Conservation (phyloP, 2,113 vertebrate species). For the Etheostoma spectabile region DNA sequence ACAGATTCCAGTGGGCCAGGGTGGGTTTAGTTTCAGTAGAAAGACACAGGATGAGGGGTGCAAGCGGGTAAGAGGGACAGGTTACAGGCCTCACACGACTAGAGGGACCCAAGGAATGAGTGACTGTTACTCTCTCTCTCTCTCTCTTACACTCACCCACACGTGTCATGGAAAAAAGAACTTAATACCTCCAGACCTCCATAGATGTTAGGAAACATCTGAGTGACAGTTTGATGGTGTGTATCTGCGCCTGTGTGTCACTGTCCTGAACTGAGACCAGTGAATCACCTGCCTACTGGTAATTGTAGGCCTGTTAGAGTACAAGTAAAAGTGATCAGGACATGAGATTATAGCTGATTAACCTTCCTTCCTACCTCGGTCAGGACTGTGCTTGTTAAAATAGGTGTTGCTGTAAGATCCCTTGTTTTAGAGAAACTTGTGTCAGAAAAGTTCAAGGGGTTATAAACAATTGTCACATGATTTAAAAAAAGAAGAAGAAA, state of each 20-base stretch:
- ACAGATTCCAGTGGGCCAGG: constrained; percentile 46
- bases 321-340: background rate
- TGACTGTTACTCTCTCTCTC: constrained; percentile 35
- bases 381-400: background rate
- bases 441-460: constrained; percentile 11
- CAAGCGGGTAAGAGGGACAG: constrained; percentile 37
- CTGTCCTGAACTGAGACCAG: constrained; percentile 7
- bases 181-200: constrained; percentile 59
- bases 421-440: constrained; percentile 13
- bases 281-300: constrained; percentile 8
- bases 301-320: background rate
- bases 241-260: constrained; percentile 29
- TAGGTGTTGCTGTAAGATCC: background rate
- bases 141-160: constrained; percentile 6
- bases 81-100: constrained; percentile 62
- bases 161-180: constrained; percentile 69
- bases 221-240: constrained; percentile 51
- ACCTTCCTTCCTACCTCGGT: background rate
- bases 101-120: constrained; percentile 50
- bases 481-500: background rate
- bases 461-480: constrained; percentile 50
- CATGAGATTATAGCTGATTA: background rate
- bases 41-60: constrained; percentile 27
- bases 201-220: constrained; percentile 55
- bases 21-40: constrained; percentile 63